phyloP scores from a whole-genome alignment of 2,113 vertebrate species.

The Glaucomys volans region DNA sequence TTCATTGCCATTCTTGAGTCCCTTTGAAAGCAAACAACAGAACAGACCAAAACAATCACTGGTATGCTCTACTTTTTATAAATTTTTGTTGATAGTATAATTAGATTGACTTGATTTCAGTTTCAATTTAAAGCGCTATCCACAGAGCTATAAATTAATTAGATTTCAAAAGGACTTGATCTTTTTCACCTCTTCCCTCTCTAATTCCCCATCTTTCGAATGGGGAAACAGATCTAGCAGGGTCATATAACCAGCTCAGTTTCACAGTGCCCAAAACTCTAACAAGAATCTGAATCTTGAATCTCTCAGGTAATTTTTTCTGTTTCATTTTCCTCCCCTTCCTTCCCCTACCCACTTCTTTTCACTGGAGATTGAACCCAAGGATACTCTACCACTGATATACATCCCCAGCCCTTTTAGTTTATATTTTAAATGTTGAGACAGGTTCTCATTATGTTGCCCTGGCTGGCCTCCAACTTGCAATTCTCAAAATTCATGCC shows the following conservation, averaged over 20 bases:
- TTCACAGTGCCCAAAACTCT: background rate
- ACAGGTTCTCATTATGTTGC: background rate
- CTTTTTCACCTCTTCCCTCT: background rate
- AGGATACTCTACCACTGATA: background rate
- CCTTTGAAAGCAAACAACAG: constrained; percentile 37
- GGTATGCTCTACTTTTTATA: background rate
- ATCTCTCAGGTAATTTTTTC: background rate
- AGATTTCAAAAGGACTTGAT: constrained; percentile 37
- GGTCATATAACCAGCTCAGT: background rate
- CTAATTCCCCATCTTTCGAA: background rate
- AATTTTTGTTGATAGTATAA: constrained; percentile 26
- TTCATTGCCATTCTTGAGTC: constrained; percentile 13
- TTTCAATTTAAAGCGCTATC: constrained; percentile 16
- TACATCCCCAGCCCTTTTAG: background rate
- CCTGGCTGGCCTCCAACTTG: background rate
- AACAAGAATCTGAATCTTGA: background rate
- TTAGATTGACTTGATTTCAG: constrained; percentile 45
- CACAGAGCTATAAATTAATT: constrained; percentile 44
- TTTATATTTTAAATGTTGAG: background rate
- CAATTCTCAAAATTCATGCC: background rate
- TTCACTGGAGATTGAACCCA: background rate
- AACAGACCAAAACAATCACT: background rate
- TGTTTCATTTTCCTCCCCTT: background rate
- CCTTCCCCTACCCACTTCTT: background rate
- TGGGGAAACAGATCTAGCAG: background rate